Evolutionary conservation across 2,113 vertebrate genomes (phyloP), one percentile per base, ranked within the genome.

Genomic region (Orycteropus afer): DNA sequence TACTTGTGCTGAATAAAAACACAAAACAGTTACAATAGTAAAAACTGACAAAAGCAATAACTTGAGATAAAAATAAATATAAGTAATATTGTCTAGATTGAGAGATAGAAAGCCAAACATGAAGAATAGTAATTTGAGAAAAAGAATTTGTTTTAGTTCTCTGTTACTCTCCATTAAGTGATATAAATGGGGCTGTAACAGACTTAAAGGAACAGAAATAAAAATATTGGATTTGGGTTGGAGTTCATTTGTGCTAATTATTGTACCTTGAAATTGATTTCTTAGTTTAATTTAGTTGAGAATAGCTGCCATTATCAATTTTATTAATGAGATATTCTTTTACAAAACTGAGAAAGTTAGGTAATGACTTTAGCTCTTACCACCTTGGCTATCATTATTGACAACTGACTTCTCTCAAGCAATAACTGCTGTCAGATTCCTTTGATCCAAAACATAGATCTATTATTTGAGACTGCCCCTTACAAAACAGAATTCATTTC

Each of bases 1-100:
- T 96, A 78, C 40, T 37, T 81, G 9, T 91, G 61, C 93, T 95
- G 81, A 73, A 34, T 80, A 1, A 74, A 82, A 78, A 65, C 42
- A 76, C 32, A 22, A 69, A 83, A 45, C 34, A 32, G 23, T 67
- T 63, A 20, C 73, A 63, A 71, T 37, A 53, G n/a, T 57, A 84
- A 81, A 53, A 91, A 80, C 12, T 10, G 82, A 84, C 11, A 59
- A 87, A 20, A 61, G 23, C 27, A 85, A 76, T 91, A 79, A 80
- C 47, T 89, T 32, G 14, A 83, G 17, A 57, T 57, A 40, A 32
- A 40, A 81, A 61, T 27, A 82, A 59, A 27, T 59, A 10, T 82
- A 55, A 82, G 53, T 11, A 82, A 15, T 17, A 10, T 17, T 55
- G 27, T 45, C 53, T 29, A 18, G 37, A 42, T 45, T 53, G 40